A percentile compares a stretch with the other conserved stretches of the same genome.
phyloP scores from a whole-genome alignment of 2,888 invertebrate genomes.

The Drosophila nr. fundita region DNA sequence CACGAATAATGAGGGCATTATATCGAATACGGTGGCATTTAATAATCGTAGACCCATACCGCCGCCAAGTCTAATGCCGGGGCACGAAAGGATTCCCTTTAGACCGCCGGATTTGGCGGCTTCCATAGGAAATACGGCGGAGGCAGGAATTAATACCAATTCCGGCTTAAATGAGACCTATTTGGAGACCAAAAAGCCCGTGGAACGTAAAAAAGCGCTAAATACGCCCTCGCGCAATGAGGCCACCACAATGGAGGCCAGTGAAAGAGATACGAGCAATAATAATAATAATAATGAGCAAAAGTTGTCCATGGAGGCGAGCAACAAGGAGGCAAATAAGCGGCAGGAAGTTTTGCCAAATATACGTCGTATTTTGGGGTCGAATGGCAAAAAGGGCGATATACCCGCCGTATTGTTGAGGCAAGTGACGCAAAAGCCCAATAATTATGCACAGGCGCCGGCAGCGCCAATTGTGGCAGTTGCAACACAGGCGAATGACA shows the following conservation, averaged over 20 bases:
- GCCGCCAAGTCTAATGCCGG: conserved; percentile 93
- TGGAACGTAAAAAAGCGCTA: conserved; percentile 88
- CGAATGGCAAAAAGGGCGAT: conserved; percentile 93
- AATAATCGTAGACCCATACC: conserved; percentile 91
- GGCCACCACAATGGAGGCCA: conserved; percentile 48
- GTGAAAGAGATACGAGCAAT: conserved; percentile 26
- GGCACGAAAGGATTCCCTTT: conserved; percentile 93
- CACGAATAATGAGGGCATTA: conserved; percentile 87
- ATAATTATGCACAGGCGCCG: conserved; percentile 69
- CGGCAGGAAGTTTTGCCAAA: conserved; percentile 90
- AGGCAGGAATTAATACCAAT: conserved; percentile 26
- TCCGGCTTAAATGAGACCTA: conserved; percentile 32
- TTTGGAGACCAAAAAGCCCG: conserved; percentile 1
- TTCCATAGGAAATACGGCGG: conserved; percentile 35
- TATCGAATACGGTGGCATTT: conserved; percentile 84
- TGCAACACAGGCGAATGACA: conserved; percentile 16
- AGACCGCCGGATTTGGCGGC: conserved; percentile 86
- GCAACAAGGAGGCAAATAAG: conserved; percentile 33
- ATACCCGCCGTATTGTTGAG: conserved; percentile 91
- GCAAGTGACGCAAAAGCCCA: conserved; percentile 87
- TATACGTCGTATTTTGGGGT: conserved; percentile 93
- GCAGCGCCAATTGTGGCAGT: conserved; percentile 79
- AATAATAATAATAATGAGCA: conserved; percentile 34
- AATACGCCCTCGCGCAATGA: conserved; percentile 89
- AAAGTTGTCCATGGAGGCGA: conserved; percentile 16